Evolutionary conservation across 2,113 vertebrate species (phyloP).

Genomic region (Cervus canadensis): DNA sequence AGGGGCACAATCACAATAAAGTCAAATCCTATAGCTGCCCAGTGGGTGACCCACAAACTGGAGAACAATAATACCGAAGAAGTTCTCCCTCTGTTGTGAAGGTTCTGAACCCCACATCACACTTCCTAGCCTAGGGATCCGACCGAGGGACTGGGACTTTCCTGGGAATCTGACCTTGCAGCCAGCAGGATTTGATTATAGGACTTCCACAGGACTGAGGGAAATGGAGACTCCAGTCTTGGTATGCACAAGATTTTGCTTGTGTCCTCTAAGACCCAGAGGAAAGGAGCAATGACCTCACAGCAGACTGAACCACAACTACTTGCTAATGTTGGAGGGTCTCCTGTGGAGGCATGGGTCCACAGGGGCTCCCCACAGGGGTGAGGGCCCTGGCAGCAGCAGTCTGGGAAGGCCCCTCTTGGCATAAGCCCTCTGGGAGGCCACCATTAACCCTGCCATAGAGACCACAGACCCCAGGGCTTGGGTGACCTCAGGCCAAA

Average conservation of each 20-base stretch:
- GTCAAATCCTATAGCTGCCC: background rate
- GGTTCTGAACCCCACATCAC: background rate
- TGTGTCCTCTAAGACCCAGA: background rate
- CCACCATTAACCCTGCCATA: background rate
- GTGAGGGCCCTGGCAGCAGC: background rate
- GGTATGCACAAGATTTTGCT: too few relatives aligned
- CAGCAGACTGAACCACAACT: background rate
- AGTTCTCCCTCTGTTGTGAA: background rate
- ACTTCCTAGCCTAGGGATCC: background rate
- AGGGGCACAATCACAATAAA: background rate
- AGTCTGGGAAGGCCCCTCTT: background rate
- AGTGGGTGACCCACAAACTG: background rate
- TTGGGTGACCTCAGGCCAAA: background rate
- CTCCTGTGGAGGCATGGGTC: background rate
- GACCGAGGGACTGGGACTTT: background rate
- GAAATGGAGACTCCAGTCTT: background rate
- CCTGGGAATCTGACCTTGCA: accelerated
- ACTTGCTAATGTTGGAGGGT: background rate
- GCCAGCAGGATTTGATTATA: background rate
- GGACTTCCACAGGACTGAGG: background rate
- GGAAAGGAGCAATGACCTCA: background rate
- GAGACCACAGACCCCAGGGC: background rate
- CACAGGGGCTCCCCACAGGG: background rate
- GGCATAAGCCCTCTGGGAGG: background rate
- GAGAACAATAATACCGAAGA: background rate